phyloP scores from a whole-genome alignment of 2,888 invertebrate genomes.

The Sesia apiformis region DNA sequence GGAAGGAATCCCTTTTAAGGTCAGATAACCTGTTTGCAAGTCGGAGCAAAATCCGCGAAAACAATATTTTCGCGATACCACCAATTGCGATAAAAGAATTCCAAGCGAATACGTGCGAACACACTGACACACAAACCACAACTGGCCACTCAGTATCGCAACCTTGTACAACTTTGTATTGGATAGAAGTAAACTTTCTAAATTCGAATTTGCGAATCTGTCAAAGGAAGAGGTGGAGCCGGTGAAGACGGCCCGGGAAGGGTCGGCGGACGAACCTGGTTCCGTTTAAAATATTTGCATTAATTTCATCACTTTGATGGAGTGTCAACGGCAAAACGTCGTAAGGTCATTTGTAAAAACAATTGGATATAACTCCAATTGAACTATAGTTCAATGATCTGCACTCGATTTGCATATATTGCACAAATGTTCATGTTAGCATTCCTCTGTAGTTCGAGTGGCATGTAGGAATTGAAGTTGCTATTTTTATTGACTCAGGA shows the following conservation, averaged over 20 bases:
- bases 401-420: not conserved
- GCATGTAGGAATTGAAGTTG: too few species aligned
- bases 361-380: too few species aligned
- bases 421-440: not conserved
- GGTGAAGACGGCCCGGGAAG: not conserved
- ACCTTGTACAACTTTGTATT: conserved; percentile 47
- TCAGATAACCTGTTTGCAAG: conserved; percentile 19
- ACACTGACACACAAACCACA: conserved; percentile 43
- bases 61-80: not conserved
- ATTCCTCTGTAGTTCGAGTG: too few species aligned
- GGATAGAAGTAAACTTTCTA: conserved; percentile 67
- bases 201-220: conserved; percentile 52
- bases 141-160: conserved; percentile 39
- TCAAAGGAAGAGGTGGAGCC: conserved; percentile 16
- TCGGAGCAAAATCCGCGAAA: conserved; percentile 10
- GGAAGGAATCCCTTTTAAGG: conserved; percentile 17
- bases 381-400: not conserved
- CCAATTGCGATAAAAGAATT: conserved; percentile 3
- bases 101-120: conserved; percentile 28
- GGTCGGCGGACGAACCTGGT: too few species aligned
- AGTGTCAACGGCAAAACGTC: too few species aligned
- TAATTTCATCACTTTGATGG: too few species aligned
- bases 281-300: too few species aligned
- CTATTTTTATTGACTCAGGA: too few species aligned
- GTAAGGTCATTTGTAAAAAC: not conserved